Evolutionary conservation across 2,113 vertebrate genomes (phyloP).

Genomic region (Pimephales promelas): DNA sequence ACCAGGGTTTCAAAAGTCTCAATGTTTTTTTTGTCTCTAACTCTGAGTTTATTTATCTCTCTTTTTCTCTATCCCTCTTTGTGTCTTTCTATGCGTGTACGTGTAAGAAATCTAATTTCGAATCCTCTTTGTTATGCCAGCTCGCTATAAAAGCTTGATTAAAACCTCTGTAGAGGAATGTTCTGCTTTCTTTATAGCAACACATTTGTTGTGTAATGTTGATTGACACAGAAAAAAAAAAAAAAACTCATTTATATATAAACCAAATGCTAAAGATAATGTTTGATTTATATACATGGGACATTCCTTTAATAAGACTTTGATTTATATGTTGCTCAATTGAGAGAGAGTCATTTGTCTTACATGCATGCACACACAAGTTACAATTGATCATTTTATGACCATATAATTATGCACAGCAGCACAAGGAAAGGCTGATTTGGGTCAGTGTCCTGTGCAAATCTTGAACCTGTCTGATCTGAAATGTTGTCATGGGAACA

Average conservation of each 20-base stretch:
- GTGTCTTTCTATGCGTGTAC: slow-evolving; percentile 38
- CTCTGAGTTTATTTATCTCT: neutral
- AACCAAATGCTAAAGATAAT: neutral
- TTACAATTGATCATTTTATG: neutral
- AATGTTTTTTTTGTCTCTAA: neutral
- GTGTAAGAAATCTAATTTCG: slow-evolving; percentile 24
- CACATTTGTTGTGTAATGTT: neutral
- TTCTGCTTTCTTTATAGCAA: neutral
- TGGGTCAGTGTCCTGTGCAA: slow-evolving; percentile 47
- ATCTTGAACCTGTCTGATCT: slow-evolving; percentile 60
- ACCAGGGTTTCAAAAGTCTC: neutral
- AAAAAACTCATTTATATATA: neutral
- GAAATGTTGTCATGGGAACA: slow-evolving; percentile 72
- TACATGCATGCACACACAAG: slow-evolving; percentile 1
- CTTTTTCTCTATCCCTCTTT: slow-evolving; percentile 27
- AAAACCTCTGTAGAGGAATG: neutral
- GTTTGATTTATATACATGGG: neutral
- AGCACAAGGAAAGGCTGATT: slow-evolving; percentile 53
- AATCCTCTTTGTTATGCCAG: neutral
- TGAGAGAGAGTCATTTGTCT: slow-evolving; percentile 15
- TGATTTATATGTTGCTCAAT: slow-evolving; percentile 37
- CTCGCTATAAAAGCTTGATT: neutral
- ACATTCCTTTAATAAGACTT: slow-evolving; percentile 28
- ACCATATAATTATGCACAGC: slow-evolving; percentile 21
- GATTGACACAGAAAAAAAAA: neutral